Evolutionary conservation across 1,140 invertebrate species (phyloP).

Genomic region (Drosophila persimilis): DNA sequence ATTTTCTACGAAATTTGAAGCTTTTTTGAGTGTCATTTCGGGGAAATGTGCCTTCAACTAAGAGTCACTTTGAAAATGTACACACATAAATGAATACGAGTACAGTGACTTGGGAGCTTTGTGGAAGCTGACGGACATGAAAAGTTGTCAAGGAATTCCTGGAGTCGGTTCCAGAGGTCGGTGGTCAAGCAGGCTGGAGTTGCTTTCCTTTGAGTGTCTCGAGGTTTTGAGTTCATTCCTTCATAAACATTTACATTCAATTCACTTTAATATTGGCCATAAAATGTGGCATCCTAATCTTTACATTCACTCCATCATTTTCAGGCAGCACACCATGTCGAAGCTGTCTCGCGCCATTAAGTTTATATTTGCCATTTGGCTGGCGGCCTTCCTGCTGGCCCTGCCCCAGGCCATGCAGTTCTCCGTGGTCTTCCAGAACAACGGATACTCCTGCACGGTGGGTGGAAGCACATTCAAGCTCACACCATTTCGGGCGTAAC

Average conservation of each 20-base stretch:
- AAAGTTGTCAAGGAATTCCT: no score
- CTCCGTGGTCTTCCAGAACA: conserved; percentile 84
- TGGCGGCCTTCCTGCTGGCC: conserved; percentile 88
- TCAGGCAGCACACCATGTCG: conserved; percentile 90
- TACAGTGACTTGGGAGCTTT: no score
- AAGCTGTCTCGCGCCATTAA: conserved; percentile 89
- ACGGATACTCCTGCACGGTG: conserved; percentile 84
- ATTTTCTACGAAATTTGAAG: no score
- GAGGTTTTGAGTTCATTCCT: background rate
- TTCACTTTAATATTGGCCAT: conserved; percentile 27
- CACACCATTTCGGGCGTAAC: background rate
- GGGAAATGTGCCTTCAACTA: no score
- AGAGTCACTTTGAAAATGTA: no score
- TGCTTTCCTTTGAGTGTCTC: no score
- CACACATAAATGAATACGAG: no score
- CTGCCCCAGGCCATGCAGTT: conserved; percentile 91
- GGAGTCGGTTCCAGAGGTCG: no score
- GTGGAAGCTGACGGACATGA: no score
- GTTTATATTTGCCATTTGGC: conserved; percentile 89
- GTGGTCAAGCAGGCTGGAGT: no score
- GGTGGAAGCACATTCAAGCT: conserved; percentile 5
- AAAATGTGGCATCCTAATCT: conserved; percentile 29
- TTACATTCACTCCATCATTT: conserved; percentile 37
- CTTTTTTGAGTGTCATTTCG: no score
- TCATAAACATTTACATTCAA: conserved; percentile 3